Conservation (phyloP, 2,797 vertebrate species). For the Lateolabrax maculatus region DNA sequence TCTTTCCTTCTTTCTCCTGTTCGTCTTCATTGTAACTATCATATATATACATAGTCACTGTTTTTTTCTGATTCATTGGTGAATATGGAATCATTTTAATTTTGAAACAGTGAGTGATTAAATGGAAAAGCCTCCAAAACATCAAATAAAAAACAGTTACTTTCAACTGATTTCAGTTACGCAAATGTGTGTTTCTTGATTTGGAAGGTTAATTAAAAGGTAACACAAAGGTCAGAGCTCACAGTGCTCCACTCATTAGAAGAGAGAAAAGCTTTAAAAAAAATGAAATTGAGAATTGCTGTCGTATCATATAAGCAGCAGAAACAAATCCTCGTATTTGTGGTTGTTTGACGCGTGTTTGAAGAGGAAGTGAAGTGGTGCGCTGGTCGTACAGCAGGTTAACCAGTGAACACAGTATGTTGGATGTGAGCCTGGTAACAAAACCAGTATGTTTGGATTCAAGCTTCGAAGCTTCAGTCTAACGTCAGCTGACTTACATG, state of each 20-base stretch:
- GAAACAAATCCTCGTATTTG: background rate
- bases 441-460: background rate
- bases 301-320: too few relatives aligned
- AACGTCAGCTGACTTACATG: background rate
- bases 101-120: background rate
- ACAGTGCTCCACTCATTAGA: background rate
- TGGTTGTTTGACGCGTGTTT: background rate
- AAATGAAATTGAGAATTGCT: background rate
- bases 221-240: slow-evolving; percentile 1
- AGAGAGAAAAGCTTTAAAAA: background rate
- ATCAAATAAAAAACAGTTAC: background rate
- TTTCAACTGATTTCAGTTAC: too few relatives aligned
- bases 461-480: background rate
- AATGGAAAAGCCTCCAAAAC: background rate
- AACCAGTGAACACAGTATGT: background rate
- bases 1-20: background rate
- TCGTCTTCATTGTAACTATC: slow-evolving; percentile 2
- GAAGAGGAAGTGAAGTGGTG: background rate
- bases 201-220: background rate
- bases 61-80: fast-evolving
- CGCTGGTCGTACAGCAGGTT: background rate
- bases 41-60: too few relatives aligned
- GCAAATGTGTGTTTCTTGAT: background rate
- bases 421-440: background rate
- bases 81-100: background rate